Percentiles rank a stretch among this genome's conserved stretches.
Evolutionary conservation across 2,797 vertebrate genomes (phyloP).

Genomic region (Capromys pilorides): DNA sequence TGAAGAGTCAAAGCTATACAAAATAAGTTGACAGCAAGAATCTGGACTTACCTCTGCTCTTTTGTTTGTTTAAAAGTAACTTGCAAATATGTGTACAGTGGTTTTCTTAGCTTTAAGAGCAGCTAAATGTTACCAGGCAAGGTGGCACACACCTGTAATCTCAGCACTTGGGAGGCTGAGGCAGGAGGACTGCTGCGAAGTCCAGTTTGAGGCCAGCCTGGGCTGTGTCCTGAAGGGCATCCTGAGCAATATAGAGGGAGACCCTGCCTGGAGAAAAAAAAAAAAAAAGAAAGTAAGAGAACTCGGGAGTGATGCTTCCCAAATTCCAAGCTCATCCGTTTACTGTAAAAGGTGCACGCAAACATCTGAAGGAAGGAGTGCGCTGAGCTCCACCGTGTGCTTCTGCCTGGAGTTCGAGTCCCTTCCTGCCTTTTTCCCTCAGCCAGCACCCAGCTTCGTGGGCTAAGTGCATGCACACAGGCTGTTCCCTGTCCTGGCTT

Average conservation of each 20-base stretch:
- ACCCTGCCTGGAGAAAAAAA: not conserved
- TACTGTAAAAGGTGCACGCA: not conserved
- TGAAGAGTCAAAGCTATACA: conserved; percentile 27
- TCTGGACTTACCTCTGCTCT: not conserved
- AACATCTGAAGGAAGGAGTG: not conserved
- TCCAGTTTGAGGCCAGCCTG: not conserved
- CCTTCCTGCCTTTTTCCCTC: not conserved
- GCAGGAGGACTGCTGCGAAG: not conserved
- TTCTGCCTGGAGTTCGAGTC: not conserved
- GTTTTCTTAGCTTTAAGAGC: not conserved
- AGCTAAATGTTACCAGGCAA: not conserved
- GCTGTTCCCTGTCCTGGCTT: not conserved
- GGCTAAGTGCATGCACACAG: not conserved
- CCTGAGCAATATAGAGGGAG: not conserved
- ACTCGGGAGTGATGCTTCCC: not conserved
- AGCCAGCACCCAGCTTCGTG: not conserved
- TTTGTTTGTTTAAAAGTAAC: not conserved
- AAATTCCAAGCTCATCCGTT: not conserved
- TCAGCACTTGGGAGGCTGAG: not conserved
- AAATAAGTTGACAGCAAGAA: not conserved
- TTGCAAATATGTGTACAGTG: not conserved
- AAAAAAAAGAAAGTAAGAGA: not conserved
- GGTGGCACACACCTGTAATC: not conserved
- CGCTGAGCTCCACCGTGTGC: not conserved
- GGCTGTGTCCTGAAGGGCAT: not conserved